Base-by-base conservation (phyloP, 2,797 vertebrate genomes). In the Diplodus sargus region DNA sequence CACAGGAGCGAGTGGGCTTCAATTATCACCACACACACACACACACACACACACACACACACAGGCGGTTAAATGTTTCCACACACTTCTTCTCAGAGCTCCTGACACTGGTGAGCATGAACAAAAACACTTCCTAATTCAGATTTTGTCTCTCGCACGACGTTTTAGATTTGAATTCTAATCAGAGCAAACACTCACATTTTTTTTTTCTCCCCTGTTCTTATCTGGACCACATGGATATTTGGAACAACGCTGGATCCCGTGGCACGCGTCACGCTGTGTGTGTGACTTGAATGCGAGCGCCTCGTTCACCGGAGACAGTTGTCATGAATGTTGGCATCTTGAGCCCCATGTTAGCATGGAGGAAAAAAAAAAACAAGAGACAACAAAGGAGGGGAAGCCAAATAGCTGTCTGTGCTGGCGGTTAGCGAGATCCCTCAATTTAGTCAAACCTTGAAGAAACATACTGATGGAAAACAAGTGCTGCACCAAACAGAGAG, bases 11-110 rank as follows among this genome's bases (percentile, higher is more conserved):
- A 70, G 81, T 61, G 74, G 78, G 88, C 91, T 91, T 91, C 91
- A 90, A 89, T 90, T 91, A 93, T 91, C 89, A 89, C 78, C 79
- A 71, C 86, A 83, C 70, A 79, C 86, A 80, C 63, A 68, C 34
- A 34, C 6, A 34, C 34, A 34, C 6, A 34, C 34, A 34, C 34
- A 28, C 25, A 28, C 25, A 28, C 28, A 28, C 79, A 70, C 86
- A 83, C 70, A 79, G 85, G 76, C 63, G 66, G 49, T 22, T 48
- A 79, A 73, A 85, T 59, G 39, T 71, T 65, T 49, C 53, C 73
- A 79, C 54, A 77, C 59, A 68, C 70, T 25, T 51, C 70, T 25
- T 51, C 73, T 66, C 60, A 42, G 3, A 77, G 59, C 74, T 30
- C 67, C 68, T 59, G 69, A 91, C 82, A 81, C 83, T 49, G 10